Evolutionary conservation across 2,797 vertebrate genomes (phyloP).

Genomic region (Gobio occitaniae): DNA sequence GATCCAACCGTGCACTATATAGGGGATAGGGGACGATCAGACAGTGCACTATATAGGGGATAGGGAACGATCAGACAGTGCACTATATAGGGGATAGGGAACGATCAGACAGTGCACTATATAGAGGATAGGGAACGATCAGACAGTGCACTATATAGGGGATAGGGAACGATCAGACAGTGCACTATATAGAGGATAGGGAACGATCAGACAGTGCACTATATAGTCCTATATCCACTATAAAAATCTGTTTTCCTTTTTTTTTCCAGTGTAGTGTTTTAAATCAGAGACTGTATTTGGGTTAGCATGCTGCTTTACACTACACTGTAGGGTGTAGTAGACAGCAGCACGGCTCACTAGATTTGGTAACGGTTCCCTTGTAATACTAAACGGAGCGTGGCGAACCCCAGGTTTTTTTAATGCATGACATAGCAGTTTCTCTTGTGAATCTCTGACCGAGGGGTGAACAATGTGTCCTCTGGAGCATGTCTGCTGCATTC

Average conservation of each 20-base stretch:
- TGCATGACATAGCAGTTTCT: slow-evolving; percentile 35
- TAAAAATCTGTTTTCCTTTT: neutral
- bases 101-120: too few species aligned
- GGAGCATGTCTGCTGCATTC: slow-evolving; percentile 47
- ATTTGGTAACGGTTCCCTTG: neutral
- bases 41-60: too few species aligned
- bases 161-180: too few species aligned
- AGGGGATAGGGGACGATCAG: too few species aligned
- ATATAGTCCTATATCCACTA: too few species aligned
- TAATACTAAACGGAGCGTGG: neutral
- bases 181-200: too few species aligned
- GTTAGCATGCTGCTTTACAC: neutral
- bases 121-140: too few species aligned
- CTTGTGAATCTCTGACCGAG: slow-evolving; percentile 27
- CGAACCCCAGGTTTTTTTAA: slow-evolving; percentile 1
- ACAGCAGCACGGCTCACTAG: neutral
- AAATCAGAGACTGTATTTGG: neutral
- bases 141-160: too few species aligned
- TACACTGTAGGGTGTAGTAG: neutral
- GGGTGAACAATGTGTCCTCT: slow-evolving; percentile 52
- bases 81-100: too few species aligned
- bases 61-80: too few species aligned
- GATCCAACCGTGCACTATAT: too few species aligned
- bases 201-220: too few species aligned
- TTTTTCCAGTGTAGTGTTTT: neutral